Percentiles rank a stretch among this genome's conserved stretches.
Conservation (phyloP, 2,113 vertebrate species). For the Setophaga kirtlandii region DNA sequence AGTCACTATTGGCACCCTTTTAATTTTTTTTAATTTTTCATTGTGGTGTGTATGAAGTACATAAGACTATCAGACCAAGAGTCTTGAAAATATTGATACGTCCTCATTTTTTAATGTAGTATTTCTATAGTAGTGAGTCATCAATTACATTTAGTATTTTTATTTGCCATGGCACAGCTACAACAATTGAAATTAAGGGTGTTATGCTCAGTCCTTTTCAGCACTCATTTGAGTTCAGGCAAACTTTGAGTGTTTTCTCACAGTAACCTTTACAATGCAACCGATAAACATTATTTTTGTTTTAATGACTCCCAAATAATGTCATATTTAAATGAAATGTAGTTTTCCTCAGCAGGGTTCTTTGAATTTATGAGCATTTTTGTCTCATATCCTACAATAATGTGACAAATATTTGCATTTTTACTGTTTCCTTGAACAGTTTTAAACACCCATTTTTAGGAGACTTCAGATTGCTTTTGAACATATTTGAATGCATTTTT, state of each 20-base stretch:
- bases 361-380: conserved; percentile 66
- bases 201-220: neutral
- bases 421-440: conserved; percentile 77
- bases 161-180: neutral
- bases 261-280: conserved; percentile 51
- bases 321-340: conserved; percentile 61
- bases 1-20: neutral
- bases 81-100: neutral
- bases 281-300: conserved; percentile 55
- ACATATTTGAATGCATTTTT: conserved; percentile 79
- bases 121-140: neutral
- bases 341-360: conserved; percentile 58
- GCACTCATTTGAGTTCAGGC: neutral
- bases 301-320: conserved; percentile 71
- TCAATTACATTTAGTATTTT: neutral
- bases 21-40: neutral
- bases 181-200: neutral
- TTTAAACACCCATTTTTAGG: conserved; percentile 76
- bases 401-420: conserved; percentile 79
- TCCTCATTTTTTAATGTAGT: neutral
- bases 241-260: conserved; percentile 37
- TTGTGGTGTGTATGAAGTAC: neutral
- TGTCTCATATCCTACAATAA: conserved; percentile 69
- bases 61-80: neutral
- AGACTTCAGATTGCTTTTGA: conserved; percentile 80